These are phyloP conservation scores for Malurus melanocephalus DNA, from an alignment of 2,113 vertebrate genomes.

Conservation along the genomic window DNA sequence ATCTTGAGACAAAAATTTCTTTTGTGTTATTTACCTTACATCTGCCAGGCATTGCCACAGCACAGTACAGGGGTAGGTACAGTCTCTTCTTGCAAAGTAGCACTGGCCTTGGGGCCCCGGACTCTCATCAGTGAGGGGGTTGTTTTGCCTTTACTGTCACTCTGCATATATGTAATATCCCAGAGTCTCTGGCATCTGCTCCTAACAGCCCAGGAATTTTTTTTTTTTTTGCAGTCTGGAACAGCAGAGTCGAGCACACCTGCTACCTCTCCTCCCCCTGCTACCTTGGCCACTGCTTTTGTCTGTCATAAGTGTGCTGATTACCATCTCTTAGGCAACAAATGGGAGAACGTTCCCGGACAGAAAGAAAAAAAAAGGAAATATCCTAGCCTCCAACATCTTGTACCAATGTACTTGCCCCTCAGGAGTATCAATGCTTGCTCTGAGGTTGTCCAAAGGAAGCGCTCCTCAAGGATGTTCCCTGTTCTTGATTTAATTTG, in stretches of 20 bases:
- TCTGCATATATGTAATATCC: constrained; percentile 9
- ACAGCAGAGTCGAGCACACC: too few species aligned
- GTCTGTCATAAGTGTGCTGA: too few species aligned
- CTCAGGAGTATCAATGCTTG: not conserved
- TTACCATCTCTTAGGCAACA: too few species aligned
- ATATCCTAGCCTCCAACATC: too few species aligned
- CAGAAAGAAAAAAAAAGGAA: too few species aligned
- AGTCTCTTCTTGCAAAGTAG: not conserved
- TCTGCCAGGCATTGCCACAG: accelerated
- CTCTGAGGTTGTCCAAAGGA: not conserved
- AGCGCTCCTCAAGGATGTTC: not conserved
- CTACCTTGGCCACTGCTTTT: too few species aligned
- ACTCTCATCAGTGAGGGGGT: not conserved
- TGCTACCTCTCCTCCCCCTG: too few species aligned
- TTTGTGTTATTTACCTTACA: not conserved
- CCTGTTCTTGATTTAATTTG: not conserved
- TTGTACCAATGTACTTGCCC: not conserved
- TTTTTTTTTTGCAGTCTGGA: not conserved
- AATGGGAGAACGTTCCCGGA: too few species aligned
- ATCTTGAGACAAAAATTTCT: not conserved
- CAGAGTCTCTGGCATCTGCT: constrained; percentile 38
- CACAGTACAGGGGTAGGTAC: not conserved
- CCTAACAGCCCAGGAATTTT: constrained; percentile 5
- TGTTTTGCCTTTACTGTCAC: constrained; percentile 36
- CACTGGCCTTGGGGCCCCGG: not conserved